These are phyloP conservation scores for Actenoides hombroni DNA, from an alignment of 2,113 vertebrate species.

Conservation along the genomic window DNA sequence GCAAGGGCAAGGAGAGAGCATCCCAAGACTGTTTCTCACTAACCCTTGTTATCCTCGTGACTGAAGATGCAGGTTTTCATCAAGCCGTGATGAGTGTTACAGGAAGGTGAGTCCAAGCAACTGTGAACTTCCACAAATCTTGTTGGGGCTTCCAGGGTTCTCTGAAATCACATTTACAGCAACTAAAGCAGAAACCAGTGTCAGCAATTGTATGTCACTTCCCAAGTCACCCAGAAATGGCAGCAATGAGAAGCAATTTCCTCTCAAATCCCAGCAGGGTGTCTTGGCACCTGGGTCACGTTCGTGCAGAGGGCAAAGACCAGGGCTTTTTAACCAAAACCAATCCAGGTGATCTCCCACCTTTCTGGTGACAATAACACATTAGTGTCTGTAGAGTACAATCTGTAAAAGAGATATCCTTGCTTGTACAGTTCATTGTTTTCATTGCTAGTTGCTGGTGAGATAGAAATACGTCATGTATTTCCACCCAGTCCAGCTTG, in stretches of 20 bases:
- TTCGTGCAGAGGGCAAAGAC: not conserved
- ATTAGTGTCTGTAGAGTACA: not conserved
- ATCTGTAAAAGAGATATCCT: not conserved
- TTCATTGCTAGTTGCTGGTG: not conserved
- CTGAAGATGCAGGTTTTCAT: not conserved
- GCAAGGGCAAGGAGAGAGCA: not conserved
- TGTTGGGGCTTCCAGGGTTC: not conserved
- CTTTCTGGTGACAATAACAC: not conserved
- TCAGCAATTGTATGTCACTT: not conserved
- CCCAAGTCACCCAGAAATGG: not conserved
- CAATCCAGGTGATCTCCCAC: not conserved
- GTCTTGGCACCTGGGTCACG: not conserved
- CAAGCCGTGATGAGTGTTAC: not conserved
- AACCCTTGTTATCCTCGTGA: not conserved
- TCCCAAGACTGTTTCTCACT: not conserved
- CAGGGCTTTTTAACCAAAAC: not conserved
- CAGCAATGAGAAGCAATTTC: not conserved
- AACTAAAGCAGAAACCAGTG: not conserved
- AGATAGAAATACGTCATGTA: not conserved
- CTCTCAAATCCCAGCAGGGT: fast-evolving
- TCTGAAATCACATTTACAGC: not conserved
- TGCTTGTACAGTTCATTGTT: not conserved
- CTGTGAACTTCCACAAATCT: not conserved
- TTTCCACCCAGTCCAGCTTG: not conserved
- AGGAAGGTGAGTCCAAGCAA: not conserved